phyloP scores from a whole-genome alignment of 1,140 invertebrate species.

The Tribolium madens region DNA sequence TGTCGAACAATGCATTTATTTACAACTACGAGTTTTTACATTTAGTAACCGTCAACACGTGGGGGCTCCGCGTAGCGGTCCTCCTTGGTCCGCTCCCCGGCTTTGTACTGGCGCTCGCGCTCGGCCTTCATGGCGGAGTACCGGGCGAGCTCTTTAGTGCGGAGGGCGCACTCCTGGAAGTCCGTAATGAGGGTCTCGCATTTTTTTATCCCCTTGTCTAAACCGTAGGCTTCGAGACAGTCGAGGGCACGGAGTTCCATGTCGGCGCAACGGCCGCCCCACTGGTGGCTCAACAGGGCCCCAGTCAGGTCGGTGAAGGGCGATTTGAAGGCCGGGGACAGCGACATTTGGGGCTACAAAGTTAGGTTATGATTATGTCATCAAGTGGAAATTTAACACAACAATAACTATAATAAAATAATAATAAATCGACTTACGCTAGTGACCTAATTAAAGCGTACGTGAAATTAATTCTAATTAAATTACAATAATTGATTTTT shows the following conservation, averaged over 20 bases:
- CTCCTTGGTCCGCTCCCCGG: slow-evolving; percentile 66
- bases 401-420: not conserved
- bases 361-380: slow-evolving; percentile 49
- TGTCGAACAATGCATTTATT: slow-evolving; percentile 38
- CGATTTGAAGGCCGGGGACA: slow-evolving; percentile 73
- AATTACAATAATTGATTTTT: too few relatives aligned
- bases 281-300: slow-evolving; percentile 73
- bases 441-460: too few relatives aligned
- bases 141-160: slow-evolving; percentile 71
- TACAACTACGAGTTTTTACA: slow-evolving; percentile 33
- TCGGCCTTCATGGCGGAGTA: slow-evolving; percentile 70
- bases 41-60: slow-evolving; percentile 66
- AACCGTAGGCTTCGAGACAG: slow-evolving; percentile 81
- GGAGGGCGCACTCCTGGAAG: slow-evolving; percentile 74
- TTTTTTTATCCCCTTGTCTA: slow-evolving; percentile 69
- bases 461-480: too few relatives aligned
- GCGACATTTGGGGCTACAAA: slow-evolving; percentile 62
- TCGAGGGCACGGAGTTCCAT: slow-evolving; percentile 77
- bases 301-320: slow-evolving; percentile 78
- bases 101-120: slow-evolving; percentile 68
- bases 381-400: slow-evolving; percentile 11
- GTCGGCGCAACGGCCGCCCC: slow-evolving; percentile 71
- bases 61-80: slow-evolving; percentile 67
- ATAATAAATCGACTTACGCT: not conserved
- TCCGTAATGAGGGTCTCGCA: slow-evolving; percentile 74